Conservation (phyloP, 2,113 vertebrate species). For the Ctenodactylus gundi region DNA sequence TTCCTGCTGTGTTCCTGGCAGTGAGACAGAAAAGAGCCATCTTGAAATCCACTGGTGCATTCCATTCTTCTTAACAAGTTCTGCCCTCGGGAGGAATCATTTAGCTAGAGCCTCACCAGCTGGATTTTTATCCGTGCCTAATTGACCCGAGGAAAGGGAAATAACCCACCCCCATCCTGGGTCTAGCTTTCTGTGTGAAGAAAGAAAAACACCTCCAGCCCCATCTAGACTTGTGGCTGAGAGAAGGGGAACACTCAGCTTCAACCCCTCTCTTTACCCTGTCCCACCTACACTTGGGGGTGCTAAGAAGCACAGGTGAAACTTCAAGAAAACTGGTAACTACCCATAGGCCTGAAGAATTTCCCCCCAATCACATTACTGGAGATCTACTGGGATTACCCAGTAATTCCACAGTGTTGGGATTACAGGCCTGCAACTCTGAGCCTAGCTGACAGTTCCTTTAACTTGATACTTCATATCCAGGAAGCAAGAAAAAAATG, state of each 20-base stretch:
- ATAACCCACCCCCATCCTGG: neutral
- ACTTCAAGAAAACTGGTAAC: neutral
- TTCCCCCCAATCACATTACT: neutral
- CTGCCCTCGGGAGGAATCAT: conserved; percentile 9
- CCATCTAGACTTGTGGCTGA: neutral
- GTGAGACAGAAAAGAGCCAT: neutral
- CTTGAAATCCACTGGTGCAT: conserved; percentile 18
- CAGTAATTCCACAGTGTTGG: no score
- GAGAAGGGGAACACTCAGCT: neutral
- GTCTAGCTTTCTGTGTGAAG: neutral
- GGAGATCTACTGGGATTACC: no score
- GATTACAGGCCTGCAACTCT: no score
- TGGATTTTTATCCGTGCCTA: neutral
- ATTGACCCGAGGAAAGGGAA: neutral
- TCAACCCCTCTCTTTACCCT: neutral
- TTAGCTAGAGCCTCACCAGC: conserved; percentile 19
- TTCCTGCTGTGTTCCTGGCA: neutral
- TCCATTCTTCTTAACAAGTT: conserved; percentile 32
- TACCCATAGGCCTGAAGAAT: neutral
- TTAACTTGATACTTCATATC: neutral
- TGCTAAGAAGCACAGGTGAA: neutral
- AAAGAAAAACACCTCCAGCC: neutral
- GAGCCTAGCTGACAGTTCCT: neutral
- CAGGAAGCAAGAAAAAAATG: neutral
- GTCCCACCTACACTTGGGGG: neutral